Evolutionary conservation across 2,797 vertebrate species (phyloP).

Genomic region (Lindbergichthys nudifrons): DNA sequence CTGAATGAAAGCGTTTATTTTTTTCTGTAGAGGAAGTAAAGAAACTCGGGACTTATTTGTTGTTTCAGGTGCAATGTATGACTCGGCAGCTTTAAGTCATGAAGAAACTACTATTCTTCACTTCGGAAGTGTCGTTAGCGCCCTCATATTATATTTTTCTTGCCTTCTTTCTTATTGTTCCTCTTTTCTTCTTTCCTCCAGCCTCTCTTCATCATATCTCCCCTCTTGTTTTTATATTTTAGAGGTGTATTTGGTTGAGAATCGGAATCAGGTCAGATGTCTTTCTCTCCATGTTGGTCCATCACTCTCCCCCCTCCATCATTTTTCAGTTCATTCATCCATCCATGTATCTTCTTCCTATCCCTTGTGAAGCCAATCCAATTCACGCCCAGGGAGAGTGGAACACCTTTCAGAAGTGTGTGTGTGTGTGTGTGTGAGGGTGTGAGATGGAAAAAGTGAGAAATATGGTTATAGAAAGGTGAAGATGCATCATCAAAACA

Average conservation of each 20-base stretch:
- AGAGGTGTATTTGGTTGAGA: constrained; percentile 3
- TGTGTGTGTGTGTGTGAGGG: constrained; percentile 21
- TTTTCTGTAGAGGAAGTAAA: too few species aligned
- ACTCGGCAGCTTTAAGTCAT: too few species aligned
- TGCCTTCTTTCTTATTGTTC: background rate
- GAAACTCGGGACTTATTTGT: too few species aligned
- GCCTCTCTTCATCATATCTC: too few species aligned
- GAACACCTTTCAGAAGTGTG: constrained; percentile 46
- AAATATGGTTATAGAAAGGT: background rate
- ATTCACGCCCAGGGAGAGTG: constrained; percentile 62
- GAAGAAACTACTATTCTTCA: too few species aligned
- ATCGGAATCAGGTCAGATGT: constrained; percentile 11
- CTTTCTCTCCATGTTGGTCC: background rate
- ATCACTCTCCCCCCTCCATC: constrained; percentile 9
- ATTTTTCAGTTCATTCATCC: constrained; percentile 1
- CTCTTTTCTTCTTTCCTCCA: background rate
- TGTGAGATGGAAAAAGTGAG: constrained; percentile 43
- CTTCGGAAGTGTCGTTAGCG: too few species aligned
- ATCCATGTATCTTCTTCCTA: constrained; percentile 3
- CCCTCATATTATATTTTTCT: background rate
- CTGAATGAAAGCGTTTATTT: too few species aligned
- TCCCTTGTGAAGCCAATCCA: constrained; percentile 47
- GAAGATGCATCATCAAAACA: constrained; percentile 10
- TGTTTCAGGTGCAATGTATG: too few species aligned
- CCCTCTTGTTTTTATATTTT: too few species aligned